phyloP scores from a whole-genome alignment of 2,797 vertebrate genomes.

The Discoglossus pictus region DNA sequence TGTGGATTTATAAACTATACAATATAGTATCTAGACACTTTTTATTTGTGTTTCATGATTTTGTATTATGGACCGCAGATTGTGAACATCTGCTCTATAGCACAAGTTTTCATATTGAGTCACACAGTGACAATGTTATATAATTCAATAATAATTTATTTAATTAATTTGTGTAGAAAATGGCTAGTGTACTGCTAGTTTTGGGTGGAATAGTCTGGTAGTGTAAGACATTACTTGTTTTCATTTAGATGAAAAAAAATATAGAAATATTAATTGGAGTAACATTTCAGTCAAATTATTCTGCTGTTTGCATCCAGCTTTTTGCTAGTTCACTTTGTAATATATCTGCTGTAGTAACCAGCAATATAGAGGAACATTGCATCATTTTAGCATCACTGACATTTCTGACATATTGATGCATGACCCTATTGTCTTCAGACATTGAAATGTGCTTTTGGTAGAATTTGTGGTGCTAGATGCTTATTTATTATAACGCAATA shows the following conservation, averaged over 20 bases:
- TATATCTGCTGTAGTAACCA: conserved; percentile 2
- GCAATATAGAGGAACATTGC: conserved; percentile 17
- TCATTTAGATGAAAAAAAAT: neutral
- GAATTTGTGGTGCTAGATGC: neutral
- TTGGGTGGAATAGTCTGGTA: too few relatives aligned
- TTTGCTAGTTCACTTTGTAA: neutral
- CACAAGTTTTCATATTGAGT: too few relatives aligned
- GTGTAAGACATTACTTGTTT: neutral
- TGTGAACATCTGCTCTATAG: too few relatives aligned
- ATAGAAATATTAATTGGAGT: neutral
- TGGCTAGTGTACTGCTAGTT: too few relatives aligned
- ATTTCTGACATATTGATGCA: conserved; percentile 21
- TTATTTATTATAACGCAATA: too few relatives aligned
- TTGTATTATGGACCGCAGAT: too few relatives aligned
- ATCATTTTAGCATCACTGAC: conserved; percentile 24
- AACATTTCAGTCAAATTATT: conserved; percentile 4
- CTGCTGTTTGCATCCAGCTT: neutral
- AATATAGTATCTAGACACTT: too few relatives aligned
- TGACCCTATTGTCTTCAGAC: conserved; percentile 18
- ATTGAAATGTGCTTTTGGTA: neutral
- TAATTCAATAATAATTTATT: too few relatives aligned
- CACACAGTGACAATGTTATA: too few relatives aligned
- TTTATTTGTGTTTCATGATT: too few relatives aligned
- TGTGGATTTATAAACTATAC: too few relatives aligned
- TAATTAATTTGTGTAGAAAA: too few relatives aligned